Percentiles rank a stretch among this genome's conserved stretches.
Conservation (phyloP, 2,113 vertebrate species). For the Mastomys coucha region DNA sequence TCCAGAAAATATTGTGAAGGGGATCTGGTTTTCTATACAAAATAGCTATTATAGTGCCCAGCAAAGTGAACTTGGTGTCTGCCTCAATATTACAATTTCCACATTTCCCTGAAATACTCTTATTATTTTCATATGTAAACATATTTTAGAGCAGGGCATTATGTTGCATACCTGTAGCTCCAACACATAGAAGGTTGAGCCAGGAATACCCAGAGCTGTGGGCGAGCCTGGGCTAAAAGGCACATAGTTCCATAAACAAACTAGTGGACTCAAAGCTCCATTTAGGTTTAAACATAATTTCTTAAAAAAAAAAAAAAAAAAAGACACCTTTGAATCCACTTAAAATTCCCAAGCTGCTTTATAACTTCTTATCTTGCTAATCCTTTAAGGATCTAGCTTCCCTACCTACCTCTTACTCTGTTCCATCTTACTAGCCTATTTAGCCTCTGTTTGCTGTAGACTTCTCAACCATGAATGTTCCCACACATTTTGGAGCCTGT, state of each 20-base stretch:
- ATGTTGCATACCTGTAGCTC: background rate
- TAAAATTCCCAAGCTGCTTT: fast-evolving
- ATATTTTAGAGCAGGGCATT: background rate
- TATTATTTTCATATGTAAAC: background rate
- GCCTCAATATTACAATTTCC: background rate
- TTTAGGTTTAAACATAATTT: background rate
- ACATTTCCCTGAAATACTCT: background rate
- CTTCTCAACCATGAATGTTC: background rate
- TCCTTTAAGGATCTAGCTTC: background rate
- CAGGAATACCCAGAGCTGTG: background rate
- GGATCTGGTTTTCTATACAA: background rate
- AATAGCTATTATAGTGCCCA: background rate
- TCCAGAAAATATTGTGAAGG: background rate
- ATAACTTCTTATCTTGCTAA: background rate
- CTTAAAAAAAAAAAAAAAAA: background rate
- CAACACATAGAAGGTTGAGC: background rate
- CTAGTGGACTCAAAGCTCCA: background rate
- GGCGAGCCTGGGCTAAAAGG: background rate
- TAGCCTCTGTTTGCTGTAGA: background rate
- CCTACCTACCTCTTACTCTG: background rate
- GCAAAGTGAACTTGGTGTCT: background rate
- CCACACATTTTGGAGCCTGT: fast-evolving
- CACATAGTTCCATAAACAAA: background rate
- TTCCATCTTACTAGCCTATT: background rate
- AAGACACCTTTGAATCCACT: background rate